These are phyloP conservation scores for Chloropsis cyanopogon DNA, from an alignment of 2,113 vertebrate species.

Conservation along the genomic window DNA sequence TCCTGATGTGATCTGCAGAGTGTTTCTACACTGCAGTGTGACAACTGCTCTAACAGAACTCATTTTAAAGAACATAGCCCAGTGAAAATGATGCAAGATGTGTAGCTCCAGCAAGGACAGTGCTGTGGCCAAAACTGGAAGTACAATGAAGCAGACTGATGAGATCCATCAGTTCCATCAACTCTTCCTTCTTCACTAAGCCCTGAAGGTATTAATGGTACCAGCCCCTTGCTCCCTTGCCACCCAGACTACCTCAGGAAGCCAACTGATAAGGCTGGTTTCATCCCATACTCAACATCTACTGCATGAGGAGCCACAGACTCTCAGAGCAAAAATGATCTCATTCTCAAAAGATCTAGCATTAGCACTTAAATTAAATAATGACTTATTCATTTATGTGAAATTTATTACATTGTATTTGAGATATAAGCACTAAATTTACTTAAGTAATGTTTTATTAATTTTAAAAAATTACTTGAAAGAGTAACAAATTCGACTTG, in stretches of 20 bases:
- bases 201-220: background rate
- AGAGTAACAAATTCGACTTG: slow-evolving; percentile 45
- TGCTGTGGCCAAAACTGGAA: background rate
- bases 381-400: slow-evolving; percentile 51
- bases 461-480: slow-evolving; percentile 54
- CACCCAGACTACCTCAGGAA: background rate
- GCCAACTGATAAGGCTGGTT: background rate
- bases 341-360: background rate
- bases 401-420: slow-evolving; percentile 50
- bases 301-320: background rate
- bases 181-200: background rate
- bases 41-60: background rate
- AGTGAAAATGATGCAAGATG: background rate
- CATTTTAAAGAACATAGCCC: background rate
- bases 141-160: background rate
- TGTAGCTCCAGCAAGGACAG: fast-evolving
- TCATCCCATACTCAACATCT: background rate
- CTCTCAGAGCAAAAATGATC: background rate
- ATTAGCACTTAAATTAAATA: slow-evolving; percentile 57
- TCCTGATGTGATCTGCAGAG: background rate
- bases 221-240: background rate
- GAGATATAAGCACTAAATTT: slow-evolving; percentile 52
- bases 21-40: background rate
- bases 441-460: slow-evolving; percentile 62
- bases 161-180: background rate